Percentiles rank a stretch among this genome's conserved stretches.
Evolutionary conservation across 2,888 invertebrate species (phyloP).

Genomic region (Megaustenia siamemsis): DNA sequence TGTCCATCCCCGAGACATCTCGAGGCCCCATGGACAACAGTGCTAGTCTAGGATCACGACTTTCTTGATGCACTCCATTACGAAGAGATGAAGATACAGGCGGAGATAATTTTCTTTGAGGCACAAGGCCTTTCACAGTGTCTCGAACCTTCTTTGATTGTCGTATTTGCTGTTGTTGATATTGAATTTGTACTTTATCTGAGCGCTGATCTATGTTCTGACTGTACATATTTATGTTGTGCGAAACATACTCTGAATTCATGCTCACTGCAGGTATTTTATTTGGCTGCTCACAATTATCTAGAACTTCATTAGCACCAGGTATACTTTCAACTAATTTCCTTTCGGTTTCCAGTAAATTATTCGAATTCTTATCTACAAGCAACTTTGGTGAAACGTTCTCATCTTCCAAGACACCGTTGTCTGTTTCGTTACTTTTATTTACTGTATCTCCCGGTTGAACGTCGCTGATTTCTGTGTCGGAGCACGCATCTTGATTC

Average conservation of each 20-base stretch:
- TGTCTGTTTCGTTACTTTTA: background rate
- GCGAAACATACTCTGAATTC: background rate
- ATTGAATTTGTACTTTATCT: background rate
- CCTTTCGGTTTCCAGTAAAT: background rate
- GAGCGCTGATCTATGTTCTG: background rate
- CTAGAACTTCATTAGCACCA: background rate
- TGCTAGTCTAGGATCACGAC: conserved; percentile 31
- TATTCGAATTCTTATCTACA: conserved; percentile 20
- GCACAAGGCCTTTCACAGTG: background rate
- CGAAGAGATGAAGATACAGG: background rate
- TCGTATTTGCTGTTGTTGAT: conserved; percentile 25
- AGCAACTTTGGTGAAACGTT: background rate
- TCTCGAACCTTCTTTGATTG: conserved; percentile 2
- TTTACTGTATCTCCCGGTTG: background rate
- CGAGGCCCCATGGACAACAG: conserved; percentile 34
- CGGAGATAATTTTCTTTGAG: conserved; percentile 48
- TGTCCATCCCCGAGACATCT: conserved; percentile 27
- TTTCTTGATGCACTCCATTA: background rate
- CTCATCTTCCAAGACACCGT: background rate
- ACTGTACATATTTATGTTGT: background rate
- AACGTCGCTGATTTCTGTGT: background rate
- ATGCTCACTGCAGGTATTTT: too few species aligned
- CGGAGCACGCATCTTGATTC: background rate
- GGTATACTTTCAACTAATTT: background rate
- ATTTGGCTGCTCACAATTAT: background rate